Base-by-base conservation (phyloP, 2,797 vertebrate species). In the Esox masquinongy region DNA sequence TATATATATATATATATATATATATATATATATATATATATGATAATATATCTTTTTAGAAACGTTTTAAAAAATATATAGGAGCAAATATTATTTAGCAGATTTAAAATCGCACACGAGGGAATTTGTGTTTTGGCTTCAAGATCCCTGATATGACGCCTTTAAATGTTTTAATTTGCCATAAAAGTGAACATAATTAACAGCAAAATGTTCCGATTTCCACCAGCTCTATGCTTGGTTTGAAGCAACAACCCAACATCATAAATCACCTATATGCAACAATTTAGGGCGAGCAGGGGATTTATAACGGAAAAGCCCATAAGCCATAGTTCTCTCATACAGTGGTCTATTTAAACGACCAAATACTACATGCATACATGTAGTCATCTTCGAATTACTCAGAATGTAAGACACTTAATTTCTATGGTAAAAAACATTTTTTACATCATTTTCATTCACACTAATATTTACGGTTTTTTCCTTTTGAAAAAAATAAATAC, bases 371-470 rank as follows among this genome's bases (percentile, higher is more conserved):
- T 49, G 4, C n/a, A 70, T 7, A 47, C n/a, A 39, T 70, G 24
- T 70, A 50, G 24, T 50, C 2, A 24, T 15, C 11, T 5, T 59
- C 26, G 5, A 61, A 61, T 61, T 24, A 26, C 4, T 11, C 56
- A 61, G n/a, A 26, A 61, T 4, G 22, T 61, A 26, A 0, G 11
- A 26, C 0, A 24, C 5, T 24, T 4, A 24, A 8, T 61, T 61
- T 24, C 22, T 61, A 24, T 26, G 24, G 24, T 61, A 61, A 2
- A 9, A 56, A 61, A 26, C 1, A 22, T 26, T 68, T 70, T 36
- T 61, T 31, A 59, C n/a, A 63, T 43, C 64, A 29, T 67, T 59
- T 68, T 11, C 72, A 50, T 17, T 78, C 39, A 2, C 71, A 63
- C 53, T 61, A 68, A 24, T 50, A 29, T 59, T 14, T 34, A 34